phyloP scores from a whole-genome alignment of 2,888 invertebrate species.

The Tolmerus cingulatus region DNA sequence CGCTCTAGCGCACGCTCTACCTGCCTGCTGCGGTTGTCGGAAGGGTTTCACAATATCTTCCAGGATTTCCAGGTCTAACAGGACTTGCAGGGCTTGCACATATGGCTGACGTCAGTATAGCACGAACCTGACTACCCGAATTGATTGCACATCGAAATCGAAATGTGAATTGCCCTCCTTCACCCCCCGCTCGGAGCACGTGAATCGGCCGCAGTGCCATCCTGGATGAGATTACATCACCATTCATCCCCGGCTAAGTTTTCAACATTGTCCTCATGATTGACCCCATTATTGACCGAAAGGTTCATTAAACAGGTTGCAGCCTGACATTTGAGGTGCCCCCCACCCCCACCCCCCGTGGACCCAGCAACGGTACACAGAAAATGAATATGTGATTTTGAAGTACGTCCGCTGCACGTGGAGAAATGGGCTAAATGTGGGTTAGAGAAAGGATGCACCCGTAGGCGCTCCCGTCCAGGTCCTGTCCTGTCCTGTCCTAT shows the following conservation, averaged over 20 bases:
- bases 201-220: neutral
- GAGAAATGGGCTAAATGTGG: neutral
- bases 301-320: conserved; percentile 34
- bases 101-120: neutral
- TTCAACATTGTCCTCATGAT: conserved; percentile 29
- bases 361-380: conserved; percentile 2
- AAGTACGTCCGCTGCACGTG: neutral
- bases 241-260: conserved; percentile 17
- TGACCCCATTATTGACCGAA: conserved; percentile 39
- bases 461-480: neutral
- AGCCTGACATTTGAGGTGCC: conserved; percentile 27
- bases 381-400: conserved; percentile 40
- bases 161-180: neutral
- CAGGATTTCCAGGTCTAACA: neutral
- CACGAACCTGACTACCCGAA: neutral
- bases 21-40: neutral
- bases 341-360: neutral
- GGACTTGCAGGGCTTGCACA: neutral
- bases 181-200: neutral
- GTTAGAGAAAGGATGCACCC: conserved; percentile 26
- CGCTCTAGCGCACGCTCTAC: conserved; percentile 18
- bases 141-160: neutral
- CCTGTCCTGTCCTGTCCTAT: neutral
- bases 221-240: neutral
- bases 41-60: neutral